These are phyloP conservation scores for Urocyon cinereoargenteus DNA, from an alignment of 2,797 vertebrate genomes.

Conservation along the genomic window DNA sequence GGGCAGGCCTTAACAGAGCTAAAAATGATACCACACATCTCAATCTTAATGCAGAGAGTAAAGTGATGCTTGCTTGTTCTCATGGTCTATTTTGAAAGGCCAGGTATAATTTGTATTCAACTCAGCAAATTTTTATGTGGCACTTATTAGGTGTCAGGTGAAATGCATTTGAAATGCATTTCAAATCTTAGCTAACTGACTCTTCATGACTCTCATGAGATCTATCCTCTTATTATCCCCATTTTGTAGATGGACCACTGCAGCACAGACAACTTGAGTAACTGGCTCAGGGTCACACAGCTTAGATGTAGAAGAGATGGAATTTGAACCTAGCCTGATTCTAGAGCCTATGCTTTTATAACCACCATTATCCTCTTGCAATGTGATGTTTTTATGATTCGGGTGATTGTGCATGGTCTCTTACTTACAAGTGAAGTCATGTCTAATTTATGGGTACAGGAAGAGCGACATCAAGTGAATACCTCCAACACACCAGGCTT, in stretches of 20 bases:
- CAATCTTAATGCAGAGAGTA: conserved; percentile 18
- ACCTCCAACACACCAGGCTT: not conserved
- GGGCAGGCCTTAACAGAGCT: not conserved
- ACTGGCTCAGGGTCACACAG: not conserved
- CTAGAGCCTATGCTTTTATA: not conserved
- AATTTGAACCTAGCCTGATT: not conserved
- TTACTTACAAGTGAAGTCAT: not conserved
- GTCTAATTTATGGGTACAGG: not conserved
- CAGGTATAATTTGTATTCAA: conserved; percentile 58
- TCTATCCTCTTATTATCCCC: not conserved
- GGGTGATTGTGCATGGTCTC: not conserved
- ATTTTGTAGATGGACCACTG: not conserved
- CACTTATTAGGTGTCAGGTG: not conserved
- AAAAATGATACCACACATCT: not conserved
- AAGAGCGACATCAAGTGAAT: not conserved
- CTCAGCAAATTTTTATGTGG: conserved; percentile 34
- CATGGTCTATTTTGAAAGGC: conserved; percentile 68
- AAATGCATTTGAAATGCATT: not conserved
- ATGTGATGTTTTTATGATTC: not conserved
- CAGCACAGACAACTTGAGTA: not conserved
- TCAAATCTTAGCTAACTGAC: conserved; percentile 51
- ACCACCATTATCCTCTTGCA: not conserved
- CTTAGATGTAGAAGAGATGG: not conserved
- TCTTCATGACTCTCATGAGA: conserved; percentile 10
- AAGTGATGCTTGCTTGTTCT: conserved; percentile 12